These are phyloP conservation scores for Phocoena phocoena DNA, from an alignment of 2,113 vertebrate species.

Conservation along the genomic window DNA sequence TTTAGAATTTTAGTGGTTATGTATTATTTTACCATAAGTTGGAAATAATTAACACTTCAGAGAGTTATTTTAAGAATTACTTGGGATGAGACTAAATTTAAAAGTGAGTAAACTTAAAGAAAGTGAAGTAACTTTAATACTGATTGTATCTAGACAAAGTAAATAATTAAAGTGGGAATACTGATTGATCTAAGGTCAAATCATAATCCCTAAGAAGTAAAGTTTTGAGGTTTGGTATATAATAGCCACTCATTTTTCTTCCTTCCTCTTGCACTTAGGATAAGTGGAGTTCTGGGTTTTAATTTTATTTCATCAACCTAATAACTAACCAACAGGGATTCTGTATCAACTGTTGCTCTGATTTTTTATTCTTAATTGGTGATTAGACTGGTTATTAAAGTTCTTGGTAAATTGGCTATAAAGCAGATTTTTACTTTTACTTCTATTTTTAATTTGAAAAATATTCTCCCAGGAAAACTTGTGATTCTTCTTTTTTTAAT, in stretches of 20 bases:
- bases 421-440: background rate
- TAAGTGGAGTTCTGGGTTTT: slow-evolving; percentile 16
- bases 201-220: background rate
- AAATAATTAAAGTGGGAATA: background rate
- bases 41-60: background rate
- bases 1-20: slow-evolving; percentile 13
- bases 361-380: background rate
- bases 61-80: background rate
- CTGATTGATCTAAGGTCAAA: background rate
- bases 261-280: background rate
- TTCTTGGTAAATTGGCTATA: background rate
- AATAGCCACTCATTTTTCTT: background rate
- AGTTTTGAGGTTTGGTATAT: background rate
- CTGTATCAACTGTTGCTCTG: background rate
- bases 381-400: background rate
- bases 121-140: background rate
- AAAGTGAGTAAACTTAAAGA: background rate
- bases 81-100: background rate
- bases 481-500: too few species aligned
- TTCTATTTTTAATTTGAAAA: background rate
- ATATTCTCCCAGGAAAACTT: background rate
- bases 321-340: background rate
- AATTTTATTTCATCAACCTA: background rate
- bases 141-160: background rate
- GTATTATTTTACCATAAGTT: background rate